Evolutionary conservation across 2,888 invertebrate genomes (phyloP).

Genomic region (Tipula vernalis): DNA sequence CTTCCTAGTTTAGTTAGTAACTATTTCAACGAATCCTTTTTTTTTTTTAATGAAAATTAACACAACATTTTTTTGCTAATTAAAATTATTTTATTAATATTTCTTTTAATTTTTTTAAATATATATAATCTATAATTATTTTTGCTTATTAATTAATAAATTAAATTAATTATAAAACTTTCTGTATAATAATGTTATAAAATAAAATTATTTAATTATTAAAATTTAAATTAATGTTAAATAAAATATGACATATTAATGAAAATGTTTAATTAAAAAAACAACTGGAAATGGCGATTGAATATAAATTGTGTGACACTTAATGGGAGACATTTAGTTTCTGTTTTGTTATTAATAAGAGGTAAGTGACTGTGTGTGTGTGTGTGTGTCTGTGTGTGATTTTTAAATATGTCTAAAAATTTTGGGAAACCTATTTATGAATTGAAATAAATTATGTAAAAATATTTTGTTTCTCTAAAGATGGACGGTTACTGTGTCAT

Average conservation of each 20-base stretch:
- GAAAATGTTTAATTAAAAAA: neutral
- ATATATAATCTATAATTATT: neutral
- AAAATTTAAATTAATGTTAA: neutral
- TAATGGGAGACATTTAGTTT: neutral
- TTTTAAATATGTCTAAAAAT: neutral
- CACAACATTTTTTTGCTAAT: neutral
- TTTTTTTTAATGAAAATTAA: no score
- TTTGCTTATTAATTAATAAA: neutral
- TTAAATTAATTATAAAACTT: neutral
- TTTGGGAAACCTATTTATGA: neutral
- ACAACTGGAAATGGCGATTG: neutral
- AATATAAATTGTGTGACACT: neutral
- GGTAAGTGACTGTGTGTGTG: neutral
- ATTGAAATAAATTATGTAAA: neutral
- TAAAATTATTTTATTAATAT: slow-evolving; percentile 5
- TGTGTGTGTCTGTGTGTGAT: neutral
- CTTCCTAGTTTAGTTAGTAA: no score
- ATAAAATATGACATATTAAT: neutral
- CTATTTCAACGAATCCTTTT: no score
- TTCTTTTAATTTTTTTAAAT: neutral
- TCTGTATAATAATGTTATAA: neutral
- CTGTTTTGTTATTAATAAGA: neutral
- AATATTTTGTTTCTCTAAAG: slow-evolving; percentile 16
- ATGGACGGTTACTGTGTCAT: slow-evolving; percentile 23
- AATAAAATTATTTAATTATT: neutral